phyloP scores from a whole-genome alignment of 2,888 invertebrate species.

The Brenthis hecate region DNA sequence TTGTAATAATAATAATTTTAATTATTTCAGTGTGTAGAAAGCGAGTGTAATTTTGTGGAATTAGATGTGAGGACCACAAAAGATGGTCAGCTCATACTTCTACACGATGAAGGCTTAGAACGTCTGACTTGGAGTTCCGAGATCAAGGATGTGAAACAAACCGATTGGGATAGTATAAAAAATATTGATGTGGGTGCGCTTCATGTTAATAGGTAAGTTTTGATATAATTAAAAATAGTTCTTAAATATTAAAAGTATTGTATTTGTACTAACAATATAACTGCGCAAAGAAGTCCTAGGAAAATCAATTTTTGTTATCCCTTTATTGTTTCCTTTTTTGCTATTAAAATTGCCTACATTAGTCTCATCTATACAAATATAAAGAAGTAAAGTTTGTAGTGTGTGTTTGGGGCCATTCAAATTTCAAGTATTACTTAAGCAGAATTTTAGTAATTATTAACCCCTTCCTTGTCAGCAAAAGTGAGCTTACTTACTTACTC shows the following conservation, averaged over 20 bases:
- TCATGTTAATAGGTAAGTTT: constrained; percentile 85
- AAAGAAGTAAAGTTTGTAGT: too few relatives aligned
- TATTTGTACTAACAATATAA: not conserved
- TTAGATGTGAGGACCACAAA: constrained; percentile 88
- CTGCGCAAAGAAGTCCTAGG: too few relatives aligned
- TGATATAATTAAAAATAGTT: constrained; percentile 1
- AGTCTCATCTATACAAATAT: too few relatives aligned
- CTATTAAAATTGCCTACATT: too few relatives aligned
- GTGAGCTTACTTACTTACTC: too few relatives aligned
- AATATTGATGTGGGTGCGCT: constrained; percentile 85
- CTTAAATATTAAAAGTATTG: constrained; percentile 16
- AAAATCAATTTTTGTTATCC: too few relatives aligned
- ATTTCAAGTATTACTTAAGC: too few relatives aligned
- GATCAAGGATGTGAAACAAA: constrained; percentile 68
- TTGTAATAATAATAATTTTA: not conserved
- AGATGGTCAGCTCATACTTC: constrained; percentile 88
- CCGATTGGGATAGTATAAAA: constrained; percentile 84
- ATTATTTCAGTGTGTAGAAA: constrained; percentile 84
- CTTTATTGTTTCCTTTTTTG: too few relatives aligned
- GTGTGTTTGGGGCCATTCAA: too few relatives aligned
- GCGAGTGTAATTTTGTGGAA: constrained; percentile 89
- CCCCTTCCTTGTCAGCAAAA: too few relatives aligned
- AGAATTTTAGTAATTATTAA: too few relatives aligned
- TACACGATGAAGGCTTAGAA: constrained; percentile 89
- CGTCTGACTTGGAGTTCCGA: constrained; percentile 82